Evolutionary conservation across 2,888 invertebrate species (phyloP).

Genomic region (Galeruca laticollis): DNA sequence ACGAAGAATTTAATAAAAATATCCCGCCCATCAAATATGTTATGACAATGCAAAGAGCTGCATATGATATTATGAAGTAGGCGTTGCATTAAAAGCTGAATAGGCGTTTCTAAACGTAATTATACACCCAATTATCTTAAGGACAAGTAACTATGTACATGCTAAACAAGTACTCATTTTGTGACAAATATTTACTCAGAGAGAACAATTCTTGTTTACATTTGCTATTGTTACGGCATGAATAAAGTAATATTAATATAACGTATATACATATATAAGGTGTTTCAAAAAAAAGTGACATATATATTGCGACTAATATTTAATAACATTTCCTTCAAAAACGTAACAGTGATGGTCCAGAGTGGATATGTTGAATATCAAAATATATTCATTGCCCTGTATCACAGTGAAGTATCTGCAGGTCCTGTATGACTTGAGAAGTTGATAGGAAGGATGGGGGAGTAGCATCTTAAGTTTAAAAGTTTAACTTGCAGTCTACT

Average conservation of each 20-base stretch:
- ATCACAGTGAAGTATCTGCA: too few relatives aligned
- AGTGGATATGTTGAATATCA: too few relatives aligned
- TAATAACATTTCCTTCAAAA: too few relatives aligned
- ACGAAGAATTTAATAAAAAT: constrained; percentile 14
- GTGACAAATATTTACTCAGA: constrained; percentile 51
- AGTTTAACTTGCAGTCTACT: too few relatives aligned
- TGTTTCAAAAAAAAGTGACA: too few relatives aligned
- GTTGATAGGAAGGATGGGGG: too few relatives aligned
- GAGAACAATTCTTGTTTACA: constrained; percentile 49
- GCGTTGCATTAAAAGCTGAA: constrained; percentile 45
- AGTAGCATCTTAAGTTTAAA: too few relatives aligned
- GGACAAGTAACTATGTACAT: constrained; percentile 52
- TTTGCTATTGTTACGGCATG: not conserved
- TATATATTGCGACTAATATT: too few relatives aligned
- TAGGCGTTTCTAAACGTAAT: constrained; percentile 44
- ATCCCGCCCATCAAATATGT: constrained; percentile 35
- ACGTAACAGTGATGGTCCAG: too few relatives aligned
- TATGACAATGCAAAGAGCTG: constrained; percentile 41
- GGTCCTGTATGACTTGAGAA: too few relatives aligned
- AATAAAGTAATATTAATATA: not conserved
- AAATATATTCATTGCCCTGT: too few relatives aligned
- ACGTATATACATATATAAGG: not conserved
- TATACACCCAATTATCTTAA: constrained; percentile 46
- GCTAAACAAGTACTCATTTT: constrained; percentile 42
- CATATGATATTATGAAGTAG: constrained; percentile 42